A percentile compares a stretch with the other conserved stretches of the same genome.
Conservation (phyloP, 2,888 invertebrate genomes). For the Chloromyia formosa region DNA sequence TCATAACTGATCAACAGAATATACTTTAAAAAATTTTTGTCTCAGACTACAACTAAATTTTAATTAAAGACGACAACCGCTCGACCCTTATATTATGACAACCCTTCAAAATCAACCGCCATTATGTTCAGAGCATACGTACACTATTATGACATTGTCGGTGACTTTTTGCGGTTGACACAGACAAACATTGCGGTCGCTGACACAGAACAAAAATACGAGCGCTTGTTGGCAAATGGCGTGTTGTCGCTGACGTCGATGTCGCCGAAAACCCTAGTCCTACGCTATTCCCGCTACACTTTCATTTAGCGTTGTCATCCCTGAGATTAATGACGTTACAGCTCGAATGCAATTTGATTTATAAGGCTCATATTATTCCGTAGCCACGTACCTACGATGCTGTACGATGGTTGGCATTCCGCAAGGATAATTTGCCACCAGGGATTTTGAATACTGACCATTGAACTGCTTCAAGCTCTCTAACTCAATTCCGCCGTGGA, state of each 20-base stretch:
- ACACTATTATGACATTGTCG: background rate
- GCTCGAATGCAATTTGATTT: conserved; percentile 28
- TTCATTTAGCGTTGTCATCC: conserved; percentile 14
- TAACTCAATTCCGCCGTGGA: background rate
- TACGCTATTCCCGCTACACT: background rate
- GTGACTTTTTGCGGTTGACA: background rate
- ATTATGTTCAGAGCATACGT: no score
- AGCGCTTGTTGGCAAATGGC: background rate
- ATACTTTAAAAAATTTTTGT: no score
- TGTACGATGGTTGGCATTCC: background rate
- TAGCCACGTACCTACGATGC: background rate
- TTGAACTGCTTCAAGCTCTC: background rate
- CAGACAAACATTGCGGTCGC: conserved; percentile 1
- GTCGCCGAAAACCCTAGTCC: background rate
- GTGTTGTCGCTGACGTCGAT: background rate
- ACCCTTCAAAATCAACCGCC: no score
- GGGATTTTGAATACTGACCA: background rate
- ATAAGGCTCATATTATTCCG: background rate
- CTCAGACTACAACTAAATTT: no score
- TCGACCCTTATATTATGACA: no score
- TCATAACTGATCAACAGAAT: no score
- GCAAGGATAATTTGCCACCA: conserved; percentile 25
- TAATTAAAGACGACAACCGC: no score
- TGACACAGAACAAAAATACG: background rate
- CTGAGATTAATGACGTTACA: conserved; percentile 18